Percentiles rank a stretch among this genome's conserved stretches.
phyloP scores from a whole-genome alignment of 2,113 vertebrate genomes.

The Megaptera novaeangliae region DNA sequence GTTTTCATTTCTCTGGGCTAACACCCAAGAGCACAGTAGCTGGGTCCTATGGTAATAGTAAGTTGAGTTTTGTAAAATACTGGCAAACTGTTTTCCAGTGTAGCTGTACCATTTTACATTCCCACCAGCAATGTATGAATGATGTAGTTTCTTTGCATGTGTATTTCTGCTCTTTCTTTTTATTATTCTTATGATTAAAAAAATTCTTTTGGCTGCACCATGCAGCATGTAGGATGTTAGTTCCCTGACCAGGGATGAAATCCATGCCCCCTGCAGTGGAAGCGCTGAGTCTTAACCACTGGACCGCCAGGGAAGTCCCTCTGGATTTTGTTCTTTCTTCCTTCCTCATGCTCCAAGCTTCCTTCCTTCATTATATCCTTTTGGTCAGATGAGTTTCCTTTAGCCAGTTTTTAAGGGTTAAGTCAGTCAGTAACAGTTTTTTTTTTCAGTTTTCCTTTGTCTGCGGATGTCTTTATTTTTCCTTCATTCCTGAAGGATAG shows the following conservation, averaged over 20 bases:
- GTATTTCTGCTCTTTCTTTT: background rate
- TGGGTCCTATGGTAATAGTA: background rate
- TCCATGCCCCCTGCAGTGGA: background rate
- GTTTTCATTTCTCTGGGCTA: constrained; percentile 8
- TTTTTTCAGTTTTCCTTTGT: background rate
- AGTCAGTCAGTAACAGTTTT: background rate
- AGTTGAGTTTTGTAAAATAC: constrained; percentile 18
- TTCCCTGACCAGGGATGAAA: background rate
- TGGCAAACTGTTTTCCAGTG: background rate
- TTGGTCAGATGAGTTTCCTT: constrained; percentile 1
- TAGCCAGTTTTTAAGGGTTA: background rate
- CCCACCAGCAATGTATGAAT: background rate
- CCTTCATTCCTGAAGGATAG: constrained; percentile 2
- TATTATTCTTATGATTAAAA: background rate
- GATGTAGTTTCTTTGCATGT: background rate
- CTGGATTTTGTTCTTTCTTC: background rate
- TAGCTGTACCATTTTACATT: background rate
- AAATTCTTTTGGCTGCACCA: background rate
- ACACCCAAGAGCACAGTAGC: background rate
- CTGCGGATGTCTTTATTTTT: background rate
- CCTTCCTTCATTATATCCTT: background rate
- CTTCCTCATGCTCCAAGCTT: background rate
- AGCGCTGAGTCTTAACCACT: background rate
- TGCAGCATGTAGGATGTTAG: background rate
- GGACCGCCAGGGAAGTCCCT: background rate